Conservation (phyloP, 2,888 invertebrate species). For the Drosophila aldrichi region DNA sequence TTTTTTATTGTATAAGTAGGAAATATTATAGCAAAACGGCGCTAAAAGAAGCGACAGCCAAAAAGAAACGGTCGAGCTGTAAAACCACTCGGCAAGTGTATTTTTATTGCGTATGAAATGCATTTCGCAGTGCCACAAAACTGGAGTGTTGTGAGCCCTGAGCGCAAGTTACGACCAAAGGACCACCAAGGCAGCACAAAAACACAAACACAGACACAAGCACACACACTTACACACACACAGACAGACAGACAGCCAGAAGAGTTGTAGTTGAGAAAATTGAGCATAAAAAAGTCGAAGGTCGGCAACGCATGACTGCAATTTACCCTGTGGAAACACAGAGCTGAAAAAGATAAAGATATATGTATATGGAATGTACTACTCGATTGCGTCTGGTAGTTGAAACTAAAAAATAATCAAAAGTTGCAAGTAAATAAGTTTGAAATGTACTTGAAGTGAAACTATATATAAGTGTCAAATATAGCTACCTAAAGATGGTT, state of each 20-base stretch:
- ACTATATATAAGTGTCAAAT: no score
- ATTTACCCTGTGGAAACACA: slow-evolving; percentile 8
- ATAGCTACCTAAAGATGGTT: not conserved
- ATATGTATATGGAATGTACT: not conserved
- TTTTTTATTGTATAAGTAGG: slow-evolving; percentile 66
- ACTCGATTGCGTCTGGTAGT: not conserved
- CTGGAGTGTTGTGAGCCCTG: slow-evolving; percentile 69
- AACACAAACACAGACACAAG: slow-evolving; percentile 11
- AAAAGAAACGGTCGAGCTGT: slow-evolving; percentile 60
- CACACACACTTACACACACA: slow-evolving; percentile 8
- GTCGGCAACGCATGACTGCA: not conserved
- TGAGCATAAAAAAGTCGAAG: slow-evolving; percentile 7
- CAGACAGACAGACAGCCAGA: slow-evolving; percentile 10
- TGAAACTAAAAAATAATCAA: not conserved
- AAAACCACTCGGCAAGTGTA: slow-evolving; percentile 74
- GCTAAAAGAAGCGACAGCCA: slow-evolving; percentile 52
- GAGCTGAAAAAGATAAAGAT: not conserved
- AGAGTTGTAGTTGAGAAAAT: slow-evolving; percentile 33
- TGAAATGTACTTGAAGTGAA: no score
- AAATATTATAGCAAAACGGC: slow-evolving; percentile 74
- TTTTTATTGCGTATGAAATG: slow-evolving; percentile 80
- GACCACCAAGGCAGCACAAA: slow-evolving; percentile 32
- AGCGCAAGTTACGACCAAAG: slow-evolving; percentile 75
- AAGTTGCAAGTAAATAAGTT: not conserved
- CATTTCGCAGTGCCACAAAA: slow-evolving; percentile 80